A percentile compares a stretch with the other conserved stretches of the same genome.
phyloP scores from a whole-genome alignment of 23 tunicate genomes.

The Ascidia mentula region DNA sequence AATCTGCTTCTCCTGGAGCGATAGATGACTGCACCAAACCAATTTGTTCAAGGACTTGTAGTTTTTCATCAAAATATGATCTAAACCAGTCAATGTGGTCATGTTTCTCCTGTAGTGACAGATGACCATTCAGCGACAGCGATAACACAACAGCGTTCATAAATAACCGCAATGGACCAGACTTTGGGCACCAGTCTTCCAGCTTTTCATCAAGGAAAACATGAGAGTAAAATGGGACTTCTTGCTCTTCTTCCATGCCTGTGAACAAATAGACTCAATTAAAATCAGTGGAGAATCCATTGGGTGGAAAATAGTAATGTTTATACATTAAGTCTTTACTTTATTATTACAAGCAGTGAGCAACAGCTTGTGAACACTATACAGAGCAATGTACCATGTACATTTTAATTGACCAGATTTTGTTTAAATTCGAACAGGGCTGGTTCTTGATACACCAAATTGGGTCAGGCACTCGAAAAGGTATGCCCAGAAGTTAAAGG shows the following conservation, averaged over 20 bases:
- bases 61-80: constrained; percentile 72
- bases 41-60: constrained; percentile 26
- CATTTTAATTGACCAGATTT: too few species aligned
- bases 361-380: too few species aligned
- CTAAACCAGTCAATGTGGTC: constrained; percentile 87
- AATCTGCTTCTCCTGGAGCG: neutral
- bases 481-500: too few species aligned
- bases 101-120: constrained; percentile 63
- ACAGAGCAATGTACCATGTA: too few species aligned
- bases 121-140: constrained; percentile 56
- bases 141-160: constrained; percentile 62
- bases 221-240: constrained; percentile 76
- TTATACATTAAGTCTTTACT: too few species aligned
- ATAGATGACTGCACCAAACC: constrained; percentile 24
- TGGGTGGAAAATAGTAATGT: too few species aligned
- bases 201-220: constrained; percentile 73
- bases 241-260: constrained; percentile 61
- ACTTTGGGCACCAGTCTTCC: constrained; percentile 73
- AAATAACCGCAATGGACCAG: constrained; percentile 70
- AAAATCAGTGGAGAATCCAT: too few species aligned
- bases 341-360: too few species aligned
- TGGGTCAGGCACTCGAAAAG: too few species aligned
- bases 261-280: too few species aligned
- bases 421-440: too few species aligned
- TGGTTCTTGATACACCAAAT: too few species aligned